These are phyloP conservation scores for Sebastolobus alascanus DNA, from an alignment of 2,797 vertebrate genomes.

Conservation along the genomic window DNA sequence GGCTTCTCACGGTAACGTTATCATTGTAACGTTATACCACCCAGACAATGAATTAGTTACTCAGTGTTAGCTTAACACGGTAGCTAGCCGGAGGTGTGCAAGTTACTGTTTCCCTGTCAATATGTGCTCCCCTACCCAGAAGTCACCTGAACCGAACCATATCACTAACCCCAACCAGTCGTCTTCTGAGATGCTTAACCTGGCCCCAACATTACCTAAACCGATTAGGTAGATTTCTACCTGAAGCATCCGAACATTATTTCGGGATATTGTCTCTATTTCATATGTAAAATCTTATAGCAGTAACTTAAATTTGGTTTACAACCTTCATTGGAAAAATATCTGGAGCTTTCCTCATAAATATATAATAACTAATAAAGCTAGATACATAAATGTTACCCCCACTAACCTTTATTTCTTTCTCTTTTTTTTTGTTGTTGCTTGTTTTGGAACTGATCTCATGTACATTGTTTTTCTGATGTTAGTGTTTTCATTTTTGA, in stretches of 20 bases:
- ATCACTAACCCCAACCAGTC: neutral
- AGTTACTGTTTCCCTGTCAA: neutral
- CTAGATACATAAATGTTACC: neutral
- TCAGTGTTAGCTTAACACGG: constrained; percentile 1
- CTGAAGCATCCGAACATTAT: neutral
- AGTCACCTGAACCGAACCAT: neutral
- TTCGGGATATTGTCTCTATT: neutral
- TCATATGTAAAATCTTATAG: neutral
- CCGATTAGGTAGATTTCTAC: too few species aligned
- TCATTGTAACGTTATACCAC: neutral
- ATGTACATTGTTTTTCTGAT: neutral
- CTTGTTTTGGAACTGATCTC: neutral
- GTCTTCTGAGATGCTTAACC: neutral
- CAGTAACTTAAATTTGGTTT: neutral
- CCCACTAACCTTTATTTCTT: neutral
- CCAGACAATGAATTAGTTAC: neutral
- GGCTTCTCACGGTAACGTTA: neutral
- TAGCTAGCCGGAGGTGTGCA: neutral
- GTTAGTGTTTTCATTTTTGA: neutral
- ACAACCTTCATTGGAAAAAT: neutral
- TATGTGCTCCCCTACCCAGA: fast-evolving
- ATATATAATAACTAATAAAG: neutral
- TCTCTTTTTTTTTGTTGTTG: too few species aligned
- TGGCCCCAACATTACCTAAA: neutral
- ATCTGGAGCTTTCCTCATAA: neutral